Evolutionary conservation across 2,888 invertebrate genomes (phyloP).

Genomic region (Drosophila percnosoma): DNA sequence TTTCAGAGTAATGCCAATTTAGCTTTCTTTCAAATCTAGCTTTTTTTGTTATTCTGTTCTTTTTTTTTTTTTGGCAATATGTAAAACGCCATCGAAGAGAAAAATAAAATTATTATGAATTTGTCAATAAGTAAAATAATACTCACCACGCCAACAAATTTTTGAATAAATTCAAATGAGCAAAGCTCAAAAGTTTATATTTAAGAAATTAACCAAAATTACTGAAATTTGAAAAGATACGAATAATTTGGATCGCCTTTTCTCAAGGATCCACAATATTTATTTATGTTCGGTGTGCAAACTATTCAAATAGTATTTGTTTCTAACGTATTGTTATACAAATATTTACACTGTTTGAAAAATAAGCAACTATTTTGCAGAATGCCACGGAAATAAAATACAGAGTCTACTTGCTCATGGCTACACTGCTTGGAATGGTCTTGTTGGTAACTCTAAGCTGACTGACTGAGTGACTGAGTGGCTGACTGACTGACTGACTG

Average conservation of each 20-base stretch:
- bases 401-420: neutral
- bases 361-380: neutral
- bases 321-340: neutral
- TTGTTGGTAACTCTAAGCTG: neutral
- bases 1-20: neutral
- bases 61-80: neutral
- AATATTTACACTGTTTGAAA: neutral
- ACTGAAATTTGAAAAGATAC: neutral
- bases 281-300: neutral
- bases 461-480: too few species aligned
- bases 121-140: neutral
- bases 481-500: neutral
- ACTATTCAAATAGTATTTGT: neutral
- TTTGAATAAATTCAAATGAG: neutral
- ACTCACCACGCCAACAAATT: neutral
- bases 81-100: too few species aligned
- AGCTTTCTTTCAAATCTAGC: neutral
- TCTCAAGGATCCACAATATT: neutral
- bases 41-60: neutral
- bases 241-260: neutral
- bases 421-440: neutral
- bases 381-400: neutral
- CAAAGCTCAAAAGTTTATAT: neutral
- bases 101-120: neutral
- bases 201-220: neutral